A percentile compares a stretch with the other conserved stretches of the same genome.
Evolutionary conservation across 2,113 vertebrate species (phyloP).

Genomic region (Ciconia stormi): DNA sequence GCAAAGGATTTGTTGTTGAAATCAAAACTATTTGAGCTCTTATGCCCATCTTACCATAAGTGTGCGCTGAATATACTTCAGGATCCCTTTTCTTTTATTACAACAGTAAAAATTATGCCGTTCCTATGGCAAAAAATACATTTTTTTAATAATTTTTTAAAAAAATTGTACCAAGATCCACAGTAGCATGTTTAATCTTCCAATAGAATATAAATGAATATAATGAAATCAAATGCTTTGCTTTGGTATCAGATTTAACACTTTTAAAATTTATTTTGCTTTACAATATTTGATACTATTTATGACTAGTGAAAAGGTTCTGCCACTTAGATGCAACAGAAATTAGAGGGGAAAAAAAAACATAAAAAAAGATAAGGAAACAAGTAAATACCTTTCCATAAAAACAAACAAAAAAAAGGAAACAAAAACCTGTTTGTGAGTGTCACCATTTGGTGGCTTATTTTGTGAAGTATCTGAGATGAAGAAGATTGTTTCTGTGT

Average conservation of each 20-base stretch:
- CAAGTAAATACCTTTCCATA: not conserved
- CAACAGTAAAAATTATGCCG: not conserved
- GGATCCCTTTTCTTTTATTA: not conserved
- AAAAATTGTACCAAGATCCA: not conserved
- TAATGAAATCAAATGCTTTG: not conserved
- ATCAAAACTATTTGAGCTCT: not conserved
- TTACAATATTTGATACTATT: not conserved
- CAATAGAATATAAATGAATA: not conserved
- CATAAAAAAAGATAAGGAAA: not conserved
- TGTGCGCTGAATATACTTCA: not conserved
- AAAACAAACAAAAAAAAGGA: rapidly evolving
- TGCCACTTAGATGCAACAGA: not conserved
- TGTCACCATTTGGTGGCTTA: not conserved
- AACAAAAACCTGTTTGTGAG: not conserved
- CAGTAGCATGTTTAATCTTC: not conserved
- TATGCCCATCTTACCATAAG: not conserved
- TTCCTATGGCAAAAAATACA: not conserved
- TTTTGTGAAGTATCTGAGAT: not conserved
- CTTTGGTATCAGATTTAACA: not conserved
- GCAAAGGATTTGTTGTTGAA: not conserved
- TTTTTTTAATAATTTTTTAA: not conserved
- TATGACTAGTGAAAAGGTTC: not conserved
- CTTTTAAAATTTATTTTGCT: not conserved
- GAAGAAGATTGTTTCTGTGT: not conserved
- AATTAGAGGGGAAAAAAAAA: not conserved